Percentiles rank a stretch among this genome's conserved stretches.
Evolutionary conservation across 1,140 invertebrate species (phyloP).

Genomic region (Anastrepha ludens): DNA sequence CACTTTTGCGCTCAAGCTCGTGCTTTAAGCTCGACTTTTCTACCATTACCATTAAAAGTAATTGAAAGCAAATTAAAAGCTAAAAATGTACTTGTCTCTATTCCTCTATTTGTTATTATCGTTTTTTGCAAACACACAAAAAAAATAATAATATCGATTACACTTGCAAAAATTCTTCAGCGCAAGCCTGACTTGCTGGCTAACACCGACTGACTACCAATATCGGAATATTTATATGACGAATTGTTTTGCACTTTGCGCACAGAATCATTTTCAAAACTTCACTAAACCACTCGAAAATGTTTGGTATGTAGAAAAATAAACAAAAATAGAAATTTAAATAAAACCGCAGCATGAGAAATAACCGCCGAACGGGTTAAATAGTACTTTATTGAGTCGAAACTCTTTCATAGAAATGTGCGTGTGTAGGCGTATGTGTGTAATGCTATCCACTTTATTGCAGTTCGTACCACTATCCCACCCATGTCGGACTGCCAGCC

Average conservation of each 20-base stretch:
- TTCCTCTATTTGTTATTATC: conserved; percentile 49
- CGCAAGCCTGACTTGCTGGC: conserved; percentile 38
- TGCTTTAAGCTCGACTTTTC: conserved; percentile 33
- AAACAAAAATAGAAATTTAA: conserved; percentile 8
- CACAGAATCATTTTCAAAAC: conserved; percentile 51
- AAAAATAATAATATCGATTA: not conserved
- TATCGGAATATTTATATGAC: conserved; percentile 52
- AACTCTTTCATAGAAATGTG: not conserved
- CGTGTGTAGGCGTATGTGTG: conserved; percentile 9
- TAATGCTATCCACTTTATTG: conserved; percentile 55
- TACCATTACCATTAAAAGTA: not conserved
- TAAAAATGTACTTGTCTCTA: conserved; percentile 18
- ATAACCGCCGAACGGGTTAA: conserved; percentile 29
- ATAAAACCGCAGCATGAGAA: conserved; percentile 29
- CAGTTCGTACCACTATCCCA: conserved; percentile 72
- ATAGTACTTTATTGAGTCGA: not conserved
- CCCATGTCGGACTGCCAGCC: conserved; percentile 67
- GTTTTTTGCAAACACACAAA: conserved; percentile 7
- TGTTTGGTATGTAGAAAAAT: conserved; percentile 51
- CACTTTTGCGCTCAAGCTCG: conserved; percentile 15
- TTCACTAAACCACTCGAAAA: conserved; percentile 43
- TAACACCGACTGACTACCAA: conserved; percentile 45
- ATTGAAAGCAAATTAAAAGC: conserved; percentile 4
- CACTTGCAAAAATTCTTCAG: conserved; percentile 40
- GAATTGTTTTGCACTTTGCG: conserved; percentile 49